Evolutionary conservation across 2,797 vertebrate genomes (phyloP), one percentile per base, ranked within the genome.

Genomic region (Oryzias sinensis): DNA sequence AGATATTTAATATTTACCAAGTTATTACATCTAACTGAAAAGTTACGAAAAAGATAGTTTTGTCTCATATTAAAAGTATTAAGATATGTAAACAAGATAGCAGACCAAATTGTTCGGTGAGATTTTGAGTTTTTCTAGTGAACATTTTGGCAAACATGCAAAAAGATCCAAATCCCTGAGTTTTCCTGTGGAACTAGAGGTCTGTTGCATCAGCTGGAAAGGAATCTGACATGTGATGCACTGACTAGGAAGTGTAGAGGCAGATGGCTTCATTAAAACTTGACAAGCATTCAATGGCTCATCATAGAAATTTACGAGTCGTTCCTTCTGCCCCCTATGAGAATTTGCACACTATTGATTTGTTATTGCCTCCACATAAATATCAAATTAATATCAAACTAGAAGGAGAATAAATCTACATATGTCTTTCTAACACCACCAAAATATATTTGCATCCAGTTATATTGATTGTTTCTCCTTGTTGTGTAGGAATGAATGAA

Each of bases 251-350:
- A 62, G 20, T 64, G 59, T 53, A 37, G 53, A 59, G 53, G 75
- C 78, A 85, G 80, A 84, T 83, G 80, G 76, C 59, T 72, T 78
- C 67, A 84, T 85, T 76, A 79, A 80, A 66, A 55, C 44, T 37
- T 84, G 74, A 81, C 67, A 76, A 64, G 72, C 59, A 56, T 66
- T 70, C 48, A 62, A 22, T 51, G 40, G 62, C 60, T 47, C 49
- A 72, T 68, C 57, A 80, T 55, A 47, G 66, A 66, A 71, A 84
- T 77, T 71, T 67, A 81, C 9, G 14, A 59, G 61, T 71, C 69
- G 79, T 83, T 77, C 66, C 43, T 68, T 75, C 63, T 74, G 59
- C 69, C 79, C 73, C 83, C 79, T 70, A 47, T 15, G 16, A 42
- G 25, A 61, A 54, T 57, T 73, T 54, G 67, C 16, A 71, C 61